Conservation (phyloP, 1,140 invertebrate species). For the Calosoma granatense region DNA sequence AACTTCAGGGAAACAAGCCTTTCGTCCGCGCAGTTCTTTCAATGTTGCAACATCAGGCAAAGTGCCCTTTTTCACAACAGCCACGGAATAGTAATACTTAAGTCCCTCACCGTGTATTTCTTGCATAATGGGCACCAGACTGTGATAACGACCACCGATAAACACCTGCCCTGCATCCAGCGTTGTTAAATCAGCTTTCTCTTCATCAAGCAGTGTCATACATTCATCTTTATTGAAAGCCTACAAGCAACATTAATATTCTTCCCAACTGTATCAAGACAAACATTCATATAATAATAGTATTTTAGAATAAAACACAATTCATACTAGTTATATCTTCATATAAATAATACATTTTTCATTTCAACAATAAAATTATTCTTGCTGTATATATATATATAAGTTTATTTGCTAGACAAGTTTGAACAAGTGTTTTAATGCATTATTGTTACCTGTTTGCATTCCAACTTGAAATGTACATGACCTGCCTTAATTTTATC, state of each 20-base stretch:
- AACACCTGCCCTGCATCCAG: conserved; percentile 91
- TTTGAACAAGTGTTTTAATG: too few species aligned
- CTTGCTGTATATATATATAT: too few species aligned
- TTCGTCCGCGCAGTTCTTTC: conserved; percentile 58
- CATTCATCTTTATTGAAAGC: conserved; percentile 73
- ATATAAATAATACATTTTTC: conserved; percentile 12
- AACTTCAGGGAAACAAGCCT: conserved; percentile 84
- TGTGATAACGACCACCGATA: conserved; percentile 83
- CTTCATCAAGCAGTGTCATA: conserved; percentile 63
- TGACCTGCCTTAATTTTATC: conserved; percentile 53
- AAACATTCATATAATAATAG: neutral
- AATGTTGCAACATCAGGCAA: conserved; percentile 52
- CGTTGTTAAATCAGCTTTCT: conserved; percentile 73
- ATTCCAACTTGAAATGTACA: conserved; percentile 50
- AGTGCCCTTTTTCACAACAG: conserved; percentile 64
- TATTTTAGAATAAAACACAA: neutral
- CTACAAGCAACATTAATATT: conserved; percentile 26
- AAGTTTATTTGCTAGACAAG: too few species aligned
- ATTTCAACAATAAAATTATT: conserved; percentile 13
- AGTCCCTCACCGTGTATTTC: conserved; percentile 51
- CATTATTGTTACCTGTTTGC: too few species aligned
- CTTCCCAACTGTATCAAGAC: neutral
- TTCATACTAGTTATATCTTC: conserved; percentile 9
- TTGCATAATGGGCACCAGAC: conserved; percentile 81
- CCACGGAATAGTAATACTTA: conserved; percentile 70